phyloP scores from a whole-genome alignment of 1,140 invertebrate species.

The Cyclina sinensis region DNA sequence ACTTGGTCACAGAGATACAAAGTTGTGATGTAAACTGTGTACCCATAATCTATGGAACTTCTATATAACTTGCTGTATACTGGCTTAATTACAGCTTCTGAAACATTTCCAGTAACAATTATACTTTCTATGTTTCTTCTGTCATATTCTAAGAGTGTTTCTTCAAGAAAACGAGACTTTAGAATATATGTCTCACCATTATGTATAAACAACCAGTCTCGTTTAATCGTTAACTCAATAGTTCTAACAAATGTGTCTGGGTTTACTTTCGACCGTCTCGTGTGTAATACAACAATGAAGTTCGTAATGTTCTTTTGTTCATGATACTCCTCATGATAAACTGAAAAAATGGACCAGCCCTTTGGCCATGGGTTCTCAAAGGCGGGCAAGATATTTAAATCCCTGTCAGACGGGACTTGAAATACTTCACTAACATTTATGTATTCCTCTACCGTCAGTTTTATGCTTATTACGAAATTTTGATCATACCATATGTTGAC shows the following conservation, averaged over 20 bases:
- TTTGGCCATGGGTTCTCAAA: too few species aligned
- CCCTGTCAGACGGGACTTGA: too few species aligned
- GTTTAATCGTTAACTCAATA: background rate
- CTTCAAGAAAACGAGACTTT: background rate
- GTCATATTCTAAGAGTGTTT: background rate
- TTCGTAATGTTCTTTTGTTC: background rate
- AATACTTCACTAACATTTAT: too few species aligned
- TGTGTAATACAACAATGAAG: background rate
- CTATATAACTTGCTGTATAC: background rate
- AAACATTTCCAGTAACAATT: background rate
- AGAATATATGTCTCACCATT: background rate
- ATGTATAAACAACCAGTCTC: background rate
- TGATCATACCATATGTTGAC: too few species aligned
- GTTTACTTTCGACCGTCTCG: background rate
- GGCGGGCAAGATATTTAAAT: too few species aligned
- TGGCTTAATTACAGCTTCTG: background rate
- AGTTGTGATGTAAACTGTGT: background rate
- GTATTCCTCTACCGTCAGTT: too few species aligned
- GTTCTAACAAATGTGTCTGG: background rate
- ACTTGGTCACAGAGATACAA: background rate
- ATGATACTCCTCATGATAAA: too few species aligned
- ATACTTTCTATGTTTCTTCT: background rate
- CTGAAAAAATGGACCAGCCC: too few species aligned
- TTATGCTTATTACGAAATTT: too few species aligned
- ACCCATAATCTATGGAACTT: background rate